Percentiles rank a stretch among this genome's conserved stretches.
phyloP scores from a whole-genome alignment of 2,888 invertebrate genomes.

The Bembecia ichneumoniformis region DNA sequence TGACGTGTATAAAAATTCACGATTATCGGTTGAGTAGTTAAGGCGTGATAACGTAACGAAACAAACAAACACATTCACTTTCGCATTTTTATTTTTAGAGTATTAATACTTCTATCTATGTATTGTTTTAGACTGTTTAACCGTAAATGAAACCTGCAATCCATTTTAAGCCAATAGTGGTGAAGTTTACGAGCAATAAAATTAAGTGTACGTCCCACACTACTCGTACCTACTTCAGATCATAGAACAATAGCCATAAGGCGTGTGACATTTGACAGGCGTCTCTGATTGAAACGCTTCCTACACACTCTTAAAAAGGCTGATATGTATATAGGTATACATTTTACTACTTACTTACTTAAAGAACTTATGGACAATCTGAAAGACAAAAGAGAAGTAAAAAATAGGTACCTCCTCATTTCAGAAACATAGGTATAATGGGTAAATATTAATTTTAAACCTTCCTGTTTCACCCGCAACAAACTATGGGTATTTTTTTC shows the following conservation, averaged over 20 bases:
- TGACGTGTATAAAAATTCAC: no score
- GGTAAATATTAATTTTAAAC: no score
- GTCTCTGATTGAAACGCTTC: constrained; percentile 12
- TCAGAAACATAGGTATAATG: no score
- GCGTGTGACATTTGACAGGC: constrained; percentile 20
- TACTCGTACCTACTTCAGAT: neutral
- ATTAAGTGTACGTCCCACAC: neutral
- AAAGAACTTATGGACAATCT: no score
- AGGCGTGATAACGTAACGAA: no score
- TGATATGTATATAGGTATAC: neutral
- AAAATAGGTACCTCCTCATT: no score
- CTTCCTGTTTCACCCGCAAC: no score
- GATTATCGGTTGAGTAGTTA: no score
- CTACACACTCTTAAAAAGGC: neutral
- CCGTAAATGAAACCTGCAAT: neutral
- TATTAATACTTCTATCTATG: neutral
- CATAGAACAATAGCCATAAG: constrained; percentile 21
- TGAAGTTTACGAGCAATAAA: constrained; percentile 22
- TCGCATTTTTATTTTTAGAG: neutral
- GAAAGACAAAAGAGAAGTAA: no score
- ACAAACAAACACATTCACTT: no score
- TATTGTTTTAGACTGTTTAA: neutral
- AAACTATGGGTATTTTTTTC: no score
- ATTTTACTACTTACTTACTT: no score
- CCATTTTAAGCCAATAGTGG: constrained; percentile 16